Base-by-base conservation (phyloP, 1,140 invertebrate species). In the Caenorhabditis inopinata region DNA sequence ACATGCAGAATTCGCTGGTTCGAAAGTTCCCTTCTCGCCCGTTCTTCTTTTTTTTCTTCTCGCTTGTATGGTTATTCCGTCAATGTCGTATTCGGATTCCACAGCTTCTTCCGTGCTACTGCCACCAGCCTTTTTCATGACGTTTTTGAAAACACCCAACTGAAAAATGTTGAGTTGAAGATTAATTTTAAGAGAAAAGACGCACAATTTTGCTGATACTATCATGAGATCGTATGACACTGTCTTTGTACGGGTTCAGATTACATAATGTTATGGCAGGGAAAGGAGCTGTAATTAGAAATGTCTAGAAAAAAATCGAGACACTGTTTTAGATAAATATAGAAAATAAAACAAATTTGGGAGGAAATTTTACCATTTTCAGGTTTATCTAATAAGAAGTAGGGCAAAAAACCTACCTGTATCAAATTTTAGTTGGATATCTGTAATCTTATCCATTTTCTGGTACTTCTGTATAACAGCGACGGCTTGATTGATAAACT, bases 241-340 rank as follows among this genome's bases (percentile, higher is more conserved):
- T 84, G 23, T 85, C 84, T 79, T 85, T 86, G 76, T 86, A 86
- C 25, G 85, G 85, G 74, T 86, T 86, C 46, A 86, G 76, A 73
- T 86, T 86, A 46, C 85, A 86, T 1, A 86, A 27, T 12, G 85
- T 86, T 12, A 86, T 86, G 2, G 85, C 84, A 16, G 85, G 85
- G 49, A 86, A 86, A 3, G 85, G 85, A 21, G 85, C 85, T 77
- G 83, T 74, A 53, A 84, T n/a, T n/a, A n/a, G n/a, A n/a, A n/a
- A n/a, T n/a, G n/a, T n/a, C n/a, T n/a, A n/a, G n/a, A n/a, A n/a
- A n/a, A n/a, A n/a, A n/a, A n/a, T n/a, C n/a, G n/a, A n/a, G n/a
- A n/a, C n/a, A n/a, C n/a, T n/a, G n/a, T n/a, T n/a, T n/a, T n/a
- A n/a, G n/a, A n/a, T n/a, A n/a, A n/a, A n/a, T n/a, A n/a, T n/a